Evolutionary conservation across 2,797 vertebrate species (phyloP), one percentile per base, ranked within the genome.

Genomic region (Sarcoramphus papa): DNA sequence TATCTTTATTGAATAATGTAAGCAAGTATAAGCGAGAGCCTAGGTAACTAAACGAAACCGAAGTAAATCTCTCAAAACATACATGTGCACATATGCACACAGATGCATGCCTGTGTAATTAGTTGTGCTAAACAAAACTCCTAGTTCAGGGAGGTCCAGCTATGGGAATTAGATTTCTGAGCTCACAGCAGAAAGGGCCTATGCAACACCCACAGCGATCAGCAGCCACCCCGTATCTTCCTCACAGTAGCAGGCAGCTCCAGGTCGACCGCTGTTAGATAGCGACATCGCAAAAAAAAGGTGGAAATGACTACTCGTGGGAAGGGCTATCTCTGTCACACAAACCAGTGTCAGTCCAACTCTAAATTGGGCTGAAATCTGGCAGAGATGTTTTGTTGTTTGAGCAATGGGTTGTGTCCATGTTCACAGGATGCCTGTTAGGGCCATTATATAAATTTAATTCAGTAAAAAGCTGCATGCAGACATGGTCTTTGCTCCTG

Each of bases 71-170:
- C 83, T 53, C 48, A 64, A 74, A 90, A 79, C 77, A 22, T 8
- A 9, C 0, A 0, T 1, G 19, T 40, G 40, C 30, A 47, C 3
- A 0, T 18, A 40, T 1, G 12, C 28, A 40, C 21, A 56, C 35
- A 82, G 27, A 53, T 31, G n/a, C 8, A 19, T 5, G 27, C 19
- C 12, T 54, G 23, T 12, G 27, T 57, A 53, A 72, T 10, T 24
- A 72, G 25, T 8, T 60, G 35, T 15, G 80, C 62, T 75, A n/a
- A 94, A 59, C 24, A 33, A 27, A 65, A 33, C 14, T 33, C 40
- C 45, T 40, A 9, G 15, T 74, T 60, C 0, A 1, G n/a, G 33
- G 14, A 75, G 23, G 47, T 74, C 25, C 31, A 31, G 28, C 76
- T 79, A 7, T 1, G 3, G 64, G 60, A 68, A 62, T 50, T 14